These are phyloP conservation scores for Orthonyx spaldingii DNA, from an alignment of 2,113 vertebrate species.

Conservation along the genomic window DNA sequence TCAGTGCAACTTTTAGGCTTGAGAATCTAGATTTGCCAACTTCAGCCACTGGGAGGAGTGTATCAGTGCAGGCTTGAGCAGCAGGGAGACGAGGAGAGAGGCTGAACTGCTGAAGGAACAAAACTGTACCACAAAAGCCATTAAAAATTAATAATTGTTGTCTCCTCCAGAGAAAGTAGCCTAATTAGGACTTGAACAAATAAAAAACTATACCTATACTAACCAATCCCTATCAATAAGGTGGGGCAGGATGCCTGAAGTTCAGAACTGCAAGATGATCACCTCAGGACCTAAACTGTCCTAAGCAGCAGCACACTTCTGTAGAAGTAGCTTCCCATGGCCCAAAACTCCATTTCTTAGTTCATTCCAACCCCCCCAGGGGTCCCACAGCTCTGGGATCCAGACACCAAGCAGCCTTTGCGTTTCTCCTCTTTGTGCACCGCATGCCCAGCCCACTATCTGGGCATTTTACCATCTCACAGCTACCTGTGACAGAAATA, in stretches of 20 bases:
- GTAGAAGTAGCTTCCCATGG: fast-evolving
- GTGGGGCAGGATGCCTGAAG: neutral
- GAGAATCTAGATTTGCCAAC: neutral
- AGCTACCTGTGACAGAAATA: neutral
- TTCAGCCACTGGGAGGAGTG: neutral
- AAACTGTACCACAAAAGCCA: neutral
- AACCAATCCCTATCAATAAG: neutral
- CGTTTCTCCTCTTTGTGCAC: neutral
- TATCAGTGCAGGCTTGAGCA: neutral
- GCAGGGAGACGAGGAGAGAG: neutral
- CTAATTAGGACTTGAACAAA: neutral
- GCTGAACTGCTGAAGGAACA: neutral
- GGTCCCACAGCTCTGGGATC: fast-evolving
- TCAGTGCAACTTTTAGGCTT: neutral
- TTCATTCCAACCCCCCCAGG: fast-evolving
- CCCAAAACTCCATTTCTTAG: neutral
- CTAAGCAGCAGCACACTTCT: neutral
- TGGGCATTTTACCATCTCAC: neutral
- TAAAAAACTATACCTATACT: neutral
- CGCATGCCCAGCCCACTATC: neutral
- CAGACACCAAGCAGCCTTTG: neutral
- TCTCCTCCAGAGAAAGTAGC: neutral
- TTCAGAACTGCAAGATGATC: neutral
- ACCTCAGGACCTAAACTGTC: neutral
- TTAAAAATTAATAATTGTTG: neutral